Evolutionary conservation across 1,140 invertebrate genomes (phyloP).

Genomic region (Plectrocnemia conspersa): DNA sequence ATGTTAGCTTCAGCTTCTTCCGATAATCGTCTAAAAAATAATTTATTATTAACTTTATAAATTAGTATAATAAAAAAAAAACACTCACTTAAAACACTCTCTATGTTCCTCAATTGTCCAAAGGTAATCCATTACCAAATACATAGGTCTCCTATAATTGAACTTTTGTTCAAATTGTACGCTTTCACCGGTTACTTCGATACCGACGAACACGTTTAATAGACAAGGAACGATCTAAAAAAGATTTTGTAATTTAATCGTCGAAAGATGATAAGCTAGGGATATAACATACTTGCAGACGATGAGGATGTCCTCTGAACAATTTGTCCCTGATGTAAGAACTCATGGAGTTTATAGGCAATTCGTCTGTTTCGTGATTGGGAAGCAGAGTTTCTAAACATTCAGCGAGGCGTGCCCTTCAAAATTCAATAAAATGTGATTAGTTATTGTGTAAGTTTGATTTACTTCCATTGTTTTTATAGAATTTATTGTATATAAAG

Average conservation of each 20-base stretch:
- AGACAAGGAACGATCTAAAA: slow-evolving; percentile 66
- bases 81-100: slow-evolving; percentile 66
- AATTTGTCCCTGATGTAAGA: slow-evolving; percentile 68
- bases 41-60: slow-evolving; percentile 16
- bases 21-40: slow-evolving; percentile 61
- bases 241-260: slow-evolving; percentile 9
- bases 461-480: no score
- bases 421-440: no score
- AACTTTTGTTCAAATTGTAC: slow-evolving; percentile 97
- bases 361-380: slow-evolving; percentile 55
- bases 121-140: slow-evolving; percentile 86
- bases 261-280: neutral
- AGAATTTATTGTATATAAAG: no score
- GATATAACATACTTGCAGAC: slow-evolving; percentile 52
- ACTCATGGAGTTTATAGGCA: slow-evolving; percentile 55
- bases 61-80: neutral
- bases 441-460: no score
- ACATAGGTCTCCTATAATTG: slow-evolving; percentile 93
- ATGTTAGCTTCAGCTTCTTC: slow-evolving; percentile 79
- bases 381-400: slow-evolving; percentile 80
- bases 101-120: slow-evolving; percentile 78
- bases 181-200: slow-evolving; percentile 94
- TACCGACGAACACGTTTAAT: slow-evolving; percentile 89
- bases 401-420: slow-evolving; percentile 84
- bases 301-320: slow-evolving; percentile 73